phyloP scores from a whole-genome alignment of 2,113 vertebrate genomes.

The Lamprotornis superbus region DNA sequence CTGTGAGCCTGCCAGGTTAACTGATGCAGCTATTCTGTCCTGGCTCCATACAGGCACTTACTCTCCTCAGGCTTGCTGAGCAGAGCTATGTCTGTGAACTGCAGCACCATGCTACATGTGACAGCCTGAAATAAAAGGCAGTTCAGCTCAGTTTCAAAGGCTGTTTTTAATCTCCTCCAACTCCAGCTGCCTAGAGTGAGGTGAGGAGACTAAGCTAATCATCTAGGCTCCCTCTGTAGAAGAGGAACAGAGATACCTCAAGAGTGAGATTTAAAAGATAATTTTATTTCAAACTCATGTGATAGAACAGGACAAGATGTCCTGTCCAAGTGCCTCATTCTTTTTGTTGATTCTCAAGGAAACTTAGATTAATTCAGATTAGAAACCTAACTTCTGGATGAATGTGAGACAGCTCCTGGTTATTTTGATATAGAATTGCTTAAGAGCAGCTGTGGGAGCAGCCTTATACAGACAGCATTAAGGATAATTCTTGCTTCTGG shows the following conservation, averaged over 20 bases:
- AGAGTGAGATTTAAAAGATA: neutral
- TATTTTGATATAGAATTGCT: slow-evolving; percentile 43
- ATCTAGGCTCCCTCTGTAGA: neutral
- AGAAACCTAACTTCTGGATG: neutral
- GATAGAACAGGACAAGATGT: neutral
- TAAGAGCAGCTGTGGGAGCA: slow-evolving; percentile 27
- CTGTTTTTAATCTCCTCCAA: neutral
- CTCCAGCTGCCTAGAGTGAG: neutral
- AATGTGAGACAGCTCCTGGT: slow-evolving; percentile 26
- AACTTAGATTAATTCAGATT: neutral
- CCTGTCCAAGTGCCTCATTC: neutral
- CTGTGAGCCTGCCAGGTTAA: neutral
- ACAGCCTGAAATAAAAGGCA: neutral
- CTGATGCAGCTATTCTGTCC: neutral
- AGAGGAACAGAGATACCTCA: neutral
- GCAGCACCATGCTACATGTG: accelerated
- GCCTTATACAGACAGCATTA: slow-evolving; percentile 19
- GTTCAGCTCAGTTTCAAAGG: neutral
- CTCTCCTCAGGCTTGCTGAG: neutral
- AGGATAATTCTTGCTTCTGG: slow-evolving; percentile 48
- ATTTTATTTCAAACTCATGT: neutral
- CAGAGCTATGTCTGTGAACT: neutral
- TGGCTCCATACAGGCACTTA: neutral
- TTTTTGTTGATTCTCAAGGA: neutral
- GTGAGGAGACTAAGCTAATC: neutral